These are phyloP conservation scores for Melanerpes formicivorus DNA, from an alignment of 2,113 vertebrate species.

Conservation along the genomic window DNA sequence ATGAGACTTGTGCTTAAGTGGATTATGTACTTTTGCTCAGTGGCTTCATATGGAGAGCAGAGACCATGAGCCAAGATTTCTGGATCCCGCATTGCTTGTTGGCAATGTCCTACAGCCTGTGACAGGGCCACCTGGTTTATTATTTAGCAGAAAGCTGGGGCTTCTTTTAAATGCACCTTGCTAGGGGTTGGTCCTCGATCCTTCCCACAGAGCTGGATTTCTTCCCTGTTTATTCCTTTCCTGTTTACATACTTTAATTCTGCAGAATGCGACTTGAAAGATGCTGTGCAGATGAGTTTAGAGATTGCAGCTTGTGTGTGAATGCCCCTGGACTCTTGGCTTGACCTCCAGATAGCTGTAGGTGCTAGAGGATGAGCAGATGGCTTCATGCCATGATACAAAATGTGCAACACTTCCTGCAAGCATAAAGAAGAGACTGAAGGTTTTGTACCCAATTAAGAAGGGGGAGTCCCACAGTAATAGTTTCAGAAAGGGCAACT, in stretches of 20 bases:
- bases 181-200: not conserved
- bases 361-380: not conserved
- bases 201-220: not conserved
- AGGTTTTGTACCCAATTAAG: not conserved
- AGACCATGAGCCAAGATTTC: conserved; percentile 25
- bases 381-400: not conserved
- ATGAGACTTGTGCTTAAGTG: not conserved
- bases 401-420: not conserved
- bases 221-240: not conserved
- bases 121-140: not conserved
- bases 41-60: not conserved
- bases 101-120: not conserved
- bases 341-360: not conserved
- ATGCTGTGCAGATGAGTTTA: not conserved
- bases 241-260: not conserved
- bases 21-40: conserved; percentile 30
- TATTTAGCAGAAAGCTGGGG: not conserved
- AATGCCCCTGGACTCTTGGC: not conserved
- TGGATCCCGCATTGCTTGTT: conserved; percentile 25
- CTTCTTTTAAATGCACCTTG: conserved; percentile 13
- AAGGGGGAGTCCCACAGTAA: not conserved
- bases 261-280: not conserved
- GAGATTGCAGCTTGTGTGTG: not conserved
- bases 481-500: not conserved
- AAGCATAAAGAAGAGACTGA: not conserved